phyloP scores from a whole-genome alignment of 2,888 invertebrate species.

The Minunthozetes semirufus region DNA sequence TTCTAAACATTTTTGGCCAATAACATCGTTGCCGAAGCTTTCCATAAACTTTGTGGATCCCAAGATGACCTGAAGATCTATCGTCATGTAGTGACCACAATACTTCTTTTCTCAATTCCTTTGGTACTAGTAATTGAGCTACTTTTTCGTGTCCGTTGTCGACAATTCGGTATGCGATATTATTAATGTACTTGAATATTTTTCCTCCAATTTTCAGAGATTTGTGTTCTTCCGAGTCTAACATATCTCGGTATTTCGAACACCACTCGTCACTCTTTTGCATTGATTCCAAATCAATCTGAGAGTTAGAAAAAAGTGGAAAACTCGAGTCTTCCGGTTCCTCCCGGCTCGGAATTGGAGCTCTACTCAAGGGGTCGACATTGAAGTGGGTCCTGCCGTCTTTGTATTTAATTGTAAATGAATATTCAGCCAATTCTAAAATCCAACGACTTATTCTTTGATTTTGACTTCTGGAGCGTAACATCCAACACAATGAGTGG shows the following conservation, averaged over 20 bases:
- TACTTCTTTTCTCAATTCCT: not conserved
- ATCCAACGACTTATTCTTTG: slow-evolving; percentile 51
- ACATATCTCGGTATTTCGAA: not conserved
- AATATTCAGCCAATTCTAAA: slow-evolving; percentile 47
- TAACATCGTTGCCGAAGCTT: not conserved
- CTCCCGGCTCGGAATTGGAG: not conserved
- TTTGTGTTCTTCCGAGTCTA: not conserved
- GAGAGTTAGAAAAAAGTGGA: not conserved
- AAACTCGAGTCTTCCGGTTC: not conserved
- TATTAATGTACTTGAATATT: not conserved
- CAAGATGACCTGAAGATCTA: slow-evolving; percentile 12
- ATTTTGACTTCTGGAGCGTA: slow-evolving; percentile 48
- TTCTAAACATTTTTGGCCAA: slow-evolving; percentile 13
- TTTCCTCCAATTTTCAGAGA: not conserved
- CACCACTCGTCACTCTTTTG: not conserved
- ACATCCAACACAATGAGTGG: slow-evolving; percentile 51
- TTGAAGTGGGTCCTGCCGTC: slow-evolving; percentile 48
- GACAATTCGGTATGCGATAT: not conserved
- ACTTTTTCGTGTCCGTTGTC: not conserved
- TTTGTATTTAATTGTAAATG: slow-evolving; percentile 47
- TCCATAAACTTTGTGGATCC: not conserved
- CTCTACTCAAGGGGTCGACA: slow-evolving; percentile 45
- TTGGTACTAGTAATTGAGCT: not conserved
- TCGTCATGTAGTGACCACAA: slow-evolving; percentile 6
- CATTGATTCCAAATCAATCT: not conserved